A percentile compares a stretch with the other conserved stretches of the same genome.
phyloP scores from a whole-genome alignment of 2,113 vertebrate species.

The Plestiodon gilberti region DNA sequence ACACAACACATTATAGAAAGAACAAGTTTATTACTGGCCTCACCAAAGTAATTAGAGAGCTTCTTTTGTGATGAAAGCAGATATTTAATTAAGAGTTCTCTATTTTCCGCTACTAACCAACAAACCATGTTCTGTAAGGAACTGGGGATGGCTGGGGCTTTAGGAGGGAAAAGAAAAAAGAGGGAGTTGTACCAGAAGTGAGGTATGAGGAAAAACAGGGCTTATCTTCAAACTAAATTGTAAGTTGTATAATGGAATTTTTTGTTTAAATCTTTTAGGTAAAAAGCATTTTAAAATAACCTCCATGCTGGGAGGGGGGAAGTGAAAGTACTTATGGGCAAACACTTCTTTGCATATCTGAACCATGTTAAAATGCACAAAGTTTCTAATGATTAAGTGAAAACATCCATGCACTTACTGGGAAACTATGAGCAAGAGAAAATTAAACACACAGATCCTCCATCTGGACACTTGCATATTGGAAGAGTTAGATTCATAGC shows the following conservation, averaged over 20 bases:
- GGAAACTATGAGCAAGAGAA: background rate
- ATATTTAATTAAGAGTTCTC: background rate
- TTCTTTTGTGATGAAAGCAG: conserved; percentile 25
- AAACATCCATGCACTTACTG: background rate
- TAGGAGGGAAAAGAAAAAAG: background rate
- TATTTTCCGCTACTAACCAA: background rate
- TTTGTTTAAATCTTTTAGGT: background rate
- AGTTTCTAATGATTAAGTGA: conserved; percentile 13
- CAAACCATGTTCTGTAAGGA: background rate
- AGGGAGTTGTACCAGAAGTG: background rate
- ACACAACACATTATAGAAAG: conserved; percentile 44
- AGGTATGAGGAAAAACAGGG: background rate
- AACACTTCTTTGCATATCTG: background rate
- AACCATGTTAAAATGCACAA: background rate
- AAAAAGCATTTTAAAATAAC: background rate
- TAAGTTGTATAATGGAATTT: background rate
- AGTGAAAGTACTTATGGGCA: background rate
- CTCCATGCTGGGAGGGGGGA: background rate
- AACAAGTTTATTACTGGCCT: conserved; percentile 32
- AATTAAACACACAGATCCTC: background rate
- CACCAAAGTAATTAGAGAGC: conserved; percentile 27
- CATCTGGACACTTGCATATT: background rate
- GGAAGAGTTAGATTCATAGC: background rate
- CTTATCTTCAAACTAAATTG: background rate
- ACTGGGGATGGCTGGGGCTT: background rate